A percentile compares a stretch with the other conserved stretches of the same genome.
Evolutionary conservation across 2,888 invertebrate species (phyloP).

Genomic region (Colletes collaris): DNA sequence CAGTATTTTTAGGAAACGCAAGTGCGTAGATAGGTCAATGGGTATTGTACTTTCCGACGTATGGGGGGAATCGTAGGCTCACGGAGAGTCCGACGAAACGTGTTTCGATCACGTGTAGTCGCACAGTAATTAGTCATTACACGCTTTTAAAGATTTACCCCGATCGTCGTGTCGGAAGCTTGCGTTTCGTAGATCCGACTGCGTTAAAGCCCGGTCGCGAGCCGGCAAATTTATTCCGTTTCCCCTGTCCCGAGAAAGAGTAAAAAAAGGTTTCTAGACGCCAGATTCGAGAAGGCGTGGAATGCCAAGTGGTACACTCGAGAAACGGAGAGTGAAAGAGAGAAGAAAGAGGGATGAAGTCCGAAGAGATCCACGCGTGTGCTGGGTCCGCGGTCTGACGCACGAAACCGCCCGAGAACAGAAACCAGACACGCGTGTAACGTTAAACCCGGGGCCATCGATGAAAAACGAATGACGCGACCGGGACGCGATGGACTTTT

Average conservation of each 20-base stretch:
- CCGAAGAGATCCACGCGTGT: conserved; percentile 27
- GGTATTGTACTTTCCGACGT: too few relatives aligned
- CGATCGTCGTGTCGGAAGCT: too few relatives aligned
- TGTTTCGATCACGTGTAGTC: too few relatives aligned
- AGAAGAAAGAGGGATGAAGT: conserved; percentile 18
- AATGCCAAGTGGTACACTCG: conserved; percentile 62
- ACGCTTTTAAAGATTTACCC: too few relatives aligned
- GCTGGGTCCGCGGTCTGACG: conserved; percentile 28
- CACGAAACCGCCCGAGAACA: conserved; percentile 56
- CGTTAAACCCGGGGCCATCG: conserved; percentile 54
- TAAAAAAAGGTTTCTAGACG: conserved; percentile 46
- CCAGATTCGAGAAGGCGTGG: conserved; percentile 54
- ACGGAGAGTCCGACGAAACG: too few relatives aligned
- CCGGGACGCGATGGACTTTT: conserved; percentile 29
- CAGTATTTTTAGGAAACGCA: too few relatives aligned
- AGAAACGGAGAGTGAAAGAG: conserved; percentile 15
- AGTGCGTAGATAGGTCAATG: too few relatives aligned
- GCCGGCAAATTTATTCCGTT: conserved; percentile 54
- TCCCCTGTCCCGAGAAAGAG: conserved; percentile 11
- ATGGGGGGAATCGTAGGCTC: too few relatives aligned
- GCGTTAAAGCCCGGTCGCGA: too few relatives aligned
- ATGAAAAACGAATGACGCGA: conserved; percentile 45
- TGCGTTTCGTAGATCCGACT: too few relatives aligned
- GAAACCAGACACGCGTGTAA: conserved; percentile 67
- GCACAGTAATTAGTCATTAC: too few relatives aligned